Conservation (phyloP, 2,113 vertebrate species). For the Monarcha castaneiventris region DNA sequence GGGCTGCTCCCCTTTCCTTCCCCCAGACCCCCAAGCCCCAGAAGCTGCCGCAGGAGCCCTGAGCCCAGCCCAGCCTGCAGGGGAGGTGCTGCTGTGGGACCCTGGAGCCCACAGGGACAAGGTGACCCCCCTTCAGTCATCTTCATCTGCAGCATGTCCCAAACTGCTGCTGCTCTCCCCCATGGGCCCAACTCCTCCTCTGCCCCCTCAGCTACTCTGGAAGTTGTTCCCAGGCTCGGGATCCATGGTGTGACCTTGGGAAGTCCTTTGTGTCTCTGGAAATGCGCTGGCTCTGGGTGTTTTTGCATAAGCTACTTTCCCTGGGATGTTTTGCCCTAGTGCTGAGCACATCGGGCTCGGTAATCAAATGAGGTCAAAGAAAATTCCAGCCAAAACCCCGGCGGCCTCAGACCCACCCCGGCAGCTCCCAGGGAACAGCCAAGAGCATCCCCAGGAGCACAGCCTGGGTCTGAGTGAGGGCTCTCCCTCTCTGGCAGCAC, state of each 20-base stretch:
- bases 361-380: conserved; percentile 25
- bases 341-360: not conserved
- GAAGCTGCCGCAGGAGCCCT: not conserved
- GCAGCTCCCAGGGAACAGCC: not conserved
- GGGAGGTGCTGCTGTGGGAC: not conserved
- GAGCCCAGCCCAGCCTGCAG: not conserved
- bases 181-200: accelerated
- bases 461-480: accelerated
- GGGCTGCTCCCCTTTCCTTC: not conserved
- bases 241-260: not conserved
- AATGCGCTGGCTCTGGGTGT: not conserved
- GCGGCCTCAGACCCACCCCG: not conserved
- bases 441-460: not conserved
- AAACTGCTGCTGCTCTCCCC: not conserved
- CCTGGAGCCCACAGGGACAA: not conserved
- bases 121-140: not conserved
- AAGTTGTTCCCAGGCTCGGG: accelerated
- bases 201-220: not conserved
- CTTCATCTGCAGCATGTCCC: not conserved
- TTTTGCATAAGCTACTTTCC: conserved; percentile 30
- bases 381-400: not conserved
- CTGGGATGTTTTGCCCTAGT: not conserved
- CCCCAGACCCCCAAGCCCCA: not conserved
- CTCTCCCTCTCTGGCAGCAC: not conserved
- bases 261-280: not conserved